Evolutionary conservation across 2,797 vertebrate species (phyloP), one percentile per base, ranked within the genome.

Genomic region (Ctenosaura bakeri): DNA sequence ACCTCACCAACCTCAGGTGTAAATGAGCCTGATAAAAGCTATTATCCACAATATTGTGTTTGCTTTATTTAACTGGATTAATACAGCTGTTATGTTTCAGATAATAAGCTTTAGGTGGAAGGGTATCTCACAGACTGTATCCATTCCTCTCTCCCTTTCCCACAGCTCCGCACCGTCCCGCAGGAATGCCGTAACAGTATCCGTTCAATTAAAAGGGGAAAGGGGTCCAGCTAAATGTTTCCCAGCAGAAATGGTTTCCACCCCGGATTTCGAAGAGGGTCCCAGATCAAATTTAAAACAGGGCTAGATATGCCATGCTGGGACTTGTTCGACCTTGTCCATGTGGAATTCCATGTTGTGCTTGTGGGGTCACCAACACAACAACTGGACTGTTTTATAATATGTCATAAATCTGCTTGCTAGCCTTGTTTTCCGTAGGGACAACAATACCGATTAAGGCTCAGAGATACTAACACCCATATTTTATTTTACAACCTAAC

Each of bases 51-150:
- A 46, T 71, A 80, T 83, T 1, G n/a, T 24, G 26, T 81, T 87
- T 76, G 89, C 84, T 94, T 90, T 80, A 90, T 85, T 90, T 89
- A 89, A 54, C 0, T 0, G 92, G 92, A 93, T 92, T 94, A 91
- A 94, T 82, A 85, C 93, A 95, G 94, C 92, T 94, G 93, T 84
- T 94, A 5, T 0, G 14, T 81, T 94, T 93, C 94, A 86, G 89
- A 93, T 76, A 88, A 85, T 4, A 0, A 0, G 10, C 91, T 93
- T 52, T 82, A 89, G 90, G 82, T 0, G n/a, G 82, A 89, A 90
- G 6, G 73, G 83, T 83, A 87, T 89, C 92, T 89, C 0, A 0
- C 12, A 0, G 42, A 52, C 77, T 29, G 0, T 87, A 8, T 0
- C 62, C 85, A 86, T 92, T 85, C 73, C 78, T 84, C 82, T 86